phyloP scores from a whole-genome alignment of 1,140 invertebrate species.

The Drosophila asahinai region DNA sequence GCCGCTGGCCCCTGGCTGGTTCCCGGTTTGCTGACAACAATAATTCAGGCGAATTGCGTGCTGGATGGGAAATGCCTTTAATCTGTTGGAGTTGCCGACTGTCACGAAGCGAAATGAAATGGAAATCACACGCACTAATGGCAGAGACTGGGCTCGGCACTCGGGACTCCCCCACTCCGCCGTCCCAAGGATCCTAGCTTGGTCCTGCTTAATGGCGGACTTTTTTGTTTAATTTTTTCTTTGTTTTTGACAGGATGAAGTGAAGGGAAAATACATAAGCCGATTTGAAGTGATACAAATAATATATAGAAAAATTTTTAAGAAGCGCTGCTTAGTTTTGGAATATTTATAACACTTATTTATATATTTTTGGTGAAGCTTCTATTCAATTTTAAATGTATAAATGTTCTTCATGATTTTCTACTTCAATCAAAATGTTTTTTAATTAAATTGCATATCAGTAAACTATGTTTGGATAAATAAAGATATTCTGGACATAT shows the following conservation, averaged over 20 bases:
- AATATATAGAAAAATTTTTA: background rate
- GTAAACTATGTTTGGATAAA: too few species aligned
- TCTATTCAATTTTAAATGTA: too few species aligned
- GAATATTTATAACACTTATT: too few species aligned
- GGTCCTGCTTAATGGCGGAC: conserved; percentile 34
- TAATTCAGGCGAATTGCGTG: conserved; percentile 79
- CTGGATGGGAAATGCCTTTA: conserved; percentile 83
- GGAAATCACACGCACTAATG: conserved; percentile 84
- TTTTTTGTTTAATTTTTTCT: conserved; percentile 16
- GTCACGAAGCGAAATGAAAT: conserved; percentile 84
- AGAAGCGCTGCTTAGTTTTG: background rate
- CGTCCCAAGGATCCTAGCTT: background rate
- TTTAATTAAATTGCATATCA: too few species aligned
- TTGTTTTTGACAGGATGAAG: conserved; percentile 7
- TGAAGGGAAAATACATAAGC: background rate
- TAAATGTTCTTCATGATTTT: too few species aligned
- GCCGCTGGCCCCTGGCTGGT: conserved; percentile 32
- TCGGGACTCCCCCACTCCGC: background rate
- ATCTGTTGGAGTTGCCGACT: conserved; percentile 84
- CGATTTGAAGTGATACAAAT: background rate
- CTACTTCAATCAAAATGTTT: too few species aligned
- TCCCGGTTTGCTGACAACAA: conserved; percentile 73
- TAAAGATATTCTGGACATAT: too few species aligned
- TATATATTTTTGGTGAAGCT: background rate
- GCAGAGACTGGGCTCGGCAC: conserved; percentile 36